Evolutionary conservation across 2,113 vertebrate genomes (phyloP).

Genomic region (Tonatia bakeri): DNA sequence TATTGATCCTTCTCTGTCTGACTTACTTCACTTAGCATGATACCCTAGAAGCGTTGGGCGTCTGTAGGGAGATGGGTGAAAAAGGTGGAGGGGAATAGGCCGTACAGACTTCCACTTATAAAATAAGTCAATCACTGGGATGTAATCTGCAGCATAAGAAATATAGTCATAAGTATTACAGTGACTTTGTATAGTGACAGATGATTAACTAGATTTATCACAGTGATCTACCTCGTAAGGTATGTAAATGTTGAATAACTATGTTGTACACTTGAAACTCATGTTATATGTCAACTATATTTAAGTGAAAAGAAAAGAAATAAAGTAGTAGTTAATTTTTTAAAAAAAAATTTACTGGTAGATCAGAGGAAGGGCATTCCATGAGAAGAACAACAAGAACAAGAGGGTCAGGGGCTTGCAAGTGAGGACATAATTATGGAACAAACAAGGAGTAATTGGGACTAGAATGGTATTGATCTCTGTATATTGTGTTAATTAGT

Average conservation of each 20-base stretch:
- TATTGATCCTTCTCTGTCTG: not conserved
- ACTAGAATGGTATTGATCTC: not conserved
- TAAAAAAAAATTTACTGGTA: not conserved
- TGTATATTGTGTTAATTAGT: not conserved
- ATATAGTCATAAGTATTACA: not conserved
- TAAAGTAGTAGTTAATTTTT: not conserved
- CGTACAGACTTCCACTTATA: not conserved
- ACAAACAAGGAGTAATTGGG: not conserved
- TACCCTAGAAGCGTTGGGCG: not conserved
- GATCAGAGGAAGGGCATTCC: not conserved
- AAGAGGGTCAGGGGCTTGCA: not conserved
- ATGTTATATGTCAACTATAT: not conserved
- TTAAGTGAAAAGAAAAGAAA: not conserved
- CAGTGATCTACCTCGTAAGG: not conserved
- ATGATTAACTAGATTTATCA: not conserved
- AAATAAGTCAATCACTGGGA: not conserved
- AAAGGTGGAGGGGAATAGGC: not conserved
- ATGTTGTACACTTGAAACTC: not conserved
- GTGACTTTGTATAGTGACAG: not conserved
- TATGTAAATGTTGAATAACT: not conserved
- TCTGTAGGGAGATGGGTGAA: not conserved
- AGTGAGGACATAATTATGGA: not conserved
- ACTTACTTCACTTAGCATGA: not conserved
- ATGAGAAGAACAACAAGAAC: not conserved
- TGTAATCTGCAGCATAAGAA: not conserved